Percentiles rank a stretch among this genome's conserved stretches.
Evolutionary conservation across 2,888 invertebrate species (phyloP).

Genomic region (Ectemnius lituratus): DNA sequence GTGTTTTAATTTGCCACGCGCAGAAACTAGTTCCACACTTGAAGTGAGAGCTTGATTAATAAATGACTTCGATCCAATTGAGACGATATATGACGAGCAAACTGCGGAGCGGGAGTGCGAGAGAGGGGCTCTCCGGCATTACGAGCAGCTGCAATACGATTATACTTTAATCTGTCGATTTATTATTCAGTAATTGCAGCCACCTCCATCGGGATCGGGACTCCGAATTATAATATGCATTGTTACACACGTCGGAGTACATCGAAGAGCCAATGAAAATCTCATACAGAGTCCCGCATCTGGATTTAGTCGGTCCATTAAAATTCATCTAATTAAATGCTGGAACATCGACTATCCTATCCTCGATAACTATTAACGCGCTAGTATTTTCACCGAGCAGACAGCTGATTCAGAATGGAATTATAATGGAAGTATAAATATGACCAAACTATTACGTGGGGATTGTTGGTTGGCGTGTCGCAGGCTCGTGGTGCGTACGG

Average conservation of each 20-base stretch:
- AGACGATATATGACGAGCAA: slow-evolving; percentile 33
- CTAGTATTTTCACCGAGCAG: too few species aligned
- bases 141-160: slow-evolving; percentile 43
- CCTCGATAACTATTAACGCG: background rate
- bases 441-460: too few species aligned
- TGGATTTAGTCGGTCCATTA: slow-evolving; percentile 29
- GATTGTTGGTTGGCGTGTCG: too few species aligned
- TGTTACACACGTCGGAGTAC: slow-evolving; percentile 19
- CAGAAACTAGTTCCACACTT: slow-evolving; percentile 27
- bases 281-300: slow-evolving; percentile 13
- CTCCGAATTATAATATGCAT: slow-evolving; percentile 47
- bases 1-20: background rate
- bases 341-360: background rate
- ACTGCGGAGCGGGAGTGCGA: slow-evolving; percentile 28
- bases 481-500: slow-evolving; percentile 66
- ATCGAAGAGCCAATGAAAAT: slow-evolving; percentile 42
- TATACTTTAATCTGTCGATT: slow-evolving; percentile 53
- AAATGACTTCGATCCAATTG: slow-evolving; percentile 35
- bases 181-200: slow-evolving; percentile 58
- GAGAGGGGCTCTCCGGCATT: slow-evolving; percentile 38
- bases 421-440: too few species aligned
- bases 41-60: slow-evolving; percentile 39
- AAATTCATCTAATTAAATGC: slow-evolving; percentile 1
- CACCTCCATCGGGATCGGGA: slow-evolving; percentile 49
- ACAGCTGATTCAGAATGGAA: too few species aligned